Evolutionary conservation across 2,113 vertebrate species (phyloP).

Genomic region (Theristicus caerulescens): DNA sequence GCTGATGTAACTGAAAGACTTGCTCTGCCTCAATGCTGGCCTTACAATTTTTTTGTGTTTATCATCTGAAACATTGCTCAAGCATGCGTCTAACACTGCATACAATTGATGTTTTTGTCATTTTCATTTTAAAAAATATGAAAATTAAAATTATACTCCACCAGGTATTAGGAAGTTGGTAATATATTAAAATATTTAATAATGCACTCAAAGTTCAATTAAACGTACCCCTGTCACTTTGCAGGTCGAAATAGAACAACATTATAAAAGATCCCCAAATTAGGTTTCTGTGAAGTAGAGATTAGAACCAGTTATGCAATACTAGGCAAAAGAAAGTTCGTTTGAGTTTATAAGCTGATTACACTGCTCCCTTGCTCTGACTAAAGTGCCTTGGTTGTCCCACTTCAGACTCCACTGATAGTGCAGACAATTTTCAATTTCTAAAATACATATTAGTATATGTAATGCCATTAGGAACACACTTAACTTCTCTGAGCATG

Average conservation of each 20-base stretch:
- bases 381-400: background rate
- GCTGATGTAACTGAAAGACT: slow-evolving; percentile 23
- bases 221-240: background rate
- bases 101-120: background rate
- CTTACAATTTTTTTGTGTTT: background rate
- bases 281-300: background rate
- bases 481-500: background rate
- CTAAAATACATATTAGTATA: background rate
- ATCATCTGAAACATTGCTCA: background rate
- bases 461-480: background rate
- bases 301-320: background rate
- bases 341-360: background rate
- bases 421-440: background rate
- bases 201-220: background rate
- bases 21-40: background rate
- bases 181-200: slow-evolving; percentile 12
- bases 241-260: background rate
- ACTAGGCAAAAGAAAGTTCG: background rate
- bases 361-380: background rate
- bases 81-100: background rate
- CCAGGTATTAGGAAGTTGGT: background rate
- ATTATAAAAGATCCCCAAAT: background rate
- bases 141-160: slow-evolving; percentile 2
- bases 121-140: background rate
- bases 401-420: background rate